Evolutionary conservation across 2,888 invertebrate genomes (phyloP), one percentile per base, ranked within the genome.

Genomic region (Scrobipalpa costella): DNA sequence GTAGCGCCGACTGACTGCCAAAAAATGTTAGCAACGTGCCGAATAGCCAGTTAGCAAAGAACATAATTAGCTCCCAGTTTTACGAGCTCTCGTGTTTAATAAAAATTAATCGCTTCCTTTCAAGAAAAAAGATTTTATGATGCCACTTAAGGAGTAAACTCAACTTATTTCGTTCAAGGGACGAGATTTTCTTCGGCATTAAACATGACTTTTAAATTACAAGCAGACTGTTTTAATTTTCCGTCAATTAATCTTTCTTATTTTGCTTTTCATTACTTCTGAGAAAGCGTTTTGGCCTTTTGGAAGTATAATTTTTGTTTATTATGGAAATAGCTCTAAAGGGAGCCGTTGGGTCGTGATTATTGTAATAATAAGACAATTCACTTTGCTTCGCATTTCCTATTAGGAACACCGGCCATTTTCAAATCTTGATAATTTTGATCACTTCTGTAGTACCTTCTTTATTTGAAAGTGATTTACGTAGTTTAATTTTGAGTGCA

Each of bases 241-340:
- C 77, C 82, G 76, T 81, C 80, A 81, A 83, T 84, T 83, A 83
- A 81, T 81, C 79, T 81, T 74, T 74, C 64, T 71, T 73, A 76
- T 82, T 84, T 80, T 74, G 77, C 78, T 79, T 80, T 78, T 72
- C 68, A 78, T 79, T 77, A 75, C 69, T 71, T 75, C 70, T 64
- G 66, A 70, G 66, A 69, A 70, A 70, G 69, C 67, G 64, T 71
- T 68, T 68, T 68, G 69, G 64, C n/a, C 68, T 69, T 70, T 64
- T 59, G 61, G 64, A 71, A 71, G 70, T 69, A 69, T 73, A 69
- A 73, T 76, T 69, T 52, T 69, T 70, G 69, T 72, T 71, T 73
- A 67, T 69, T 68, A 71, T 38, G 40, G 19, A 57, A 65, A 59
- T 58, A 40, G 38, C 59, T 58, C 11, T n/a, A 33, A 44, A 44